These are phyloP conservation scores for Silurus aristotelis DNA, from an alignment of 2,797 vertebrate species.

Conservation along the genomic window DNA sequence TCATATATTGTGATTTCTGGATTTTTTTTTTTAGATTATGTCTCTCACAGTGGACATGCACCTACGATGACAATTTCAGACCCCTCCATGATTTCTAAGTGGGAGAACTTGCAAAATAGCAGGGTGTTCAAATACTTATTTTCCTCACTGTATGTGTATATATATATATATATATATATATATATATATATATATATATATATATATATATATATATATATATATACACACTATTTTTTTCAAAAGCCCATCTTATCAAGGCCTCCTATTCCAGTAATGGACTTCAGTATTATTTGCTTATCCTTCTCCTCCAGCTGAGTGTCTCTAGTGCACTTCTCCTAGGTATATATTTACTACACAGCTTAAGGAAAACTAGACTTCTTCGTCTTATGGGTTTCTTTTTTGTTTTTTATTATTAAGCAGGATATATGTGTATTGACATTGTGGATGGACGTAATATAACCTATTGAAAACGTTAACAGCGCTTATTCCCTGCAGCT, in stretches of 20 bases:
- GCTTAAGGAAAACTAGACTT: constrained; percentile 38
- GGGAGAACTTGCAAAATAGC: no score
- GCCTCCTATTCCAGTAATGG: not conserved
- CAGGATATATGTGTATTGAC: constrained; percentile 49
- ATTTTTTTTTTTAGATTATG: no score
- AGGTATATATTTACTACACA: constrained; percentile 21
- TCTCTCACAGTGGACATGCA: no score
- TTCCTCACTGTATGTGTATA: no score
- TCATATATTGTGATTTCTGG: no score
- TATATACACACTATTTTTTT: not conserved
- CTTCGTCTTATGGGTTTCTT: not conserved
- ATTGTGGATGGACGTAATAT: constrained; percentile 33
- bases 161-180: no score
- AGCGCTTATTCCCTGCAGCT: constrained; percentile 48
- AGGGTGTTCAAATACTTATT: no score
- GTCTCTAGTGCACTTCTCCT: not conserved
- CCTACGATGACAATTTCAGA: no score
- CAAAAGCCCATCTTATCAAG: not conserved
- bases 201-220: no score
- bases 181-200: no score
- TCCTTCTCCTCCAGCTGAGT: constrained; percentile 14
- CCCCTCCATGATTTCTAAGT: no score
- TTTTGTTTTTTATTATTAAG: constrained; percentile 37
- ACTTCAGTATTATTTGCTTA: constrained; percentile 3
- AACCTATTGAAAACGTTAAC: constrained; percentile 53